Evolutionary conservation across 2,888 invertebrate genomes (phyloP), one percentile per base, ranked within the genome.

Genomic region (Plutella xylostella): DNA sequence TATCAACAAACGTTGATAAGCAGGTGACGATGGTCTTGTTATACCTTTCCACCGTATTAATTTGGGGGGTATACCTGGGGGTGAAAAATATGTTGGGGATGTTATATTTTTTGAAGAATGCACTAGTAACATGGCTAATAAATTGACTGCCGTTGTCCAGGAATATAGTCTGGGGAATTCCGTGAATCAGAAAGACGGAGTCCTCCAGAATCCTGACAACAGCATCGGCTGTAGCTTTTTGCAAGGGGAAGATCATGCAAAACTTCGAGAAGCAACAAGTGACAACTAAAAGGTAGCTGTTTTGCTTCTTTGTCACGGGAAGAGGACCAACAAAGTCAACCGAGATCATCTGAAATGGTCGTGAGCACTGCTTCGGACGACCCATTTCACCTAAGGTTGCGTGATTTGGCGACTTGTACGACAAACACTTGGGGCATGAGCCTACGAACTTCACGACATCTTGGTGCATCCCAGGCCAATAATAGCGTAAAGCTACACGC

Each of bases 181-280:
- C 48, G 21, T 48, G 45, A 1, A 43, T n/a, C 15, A 48, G 18
- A 31, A 48, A 45, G 15, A 47, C 35, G n/a, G n/a, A n/a, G 4
- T 60, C 47, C 38, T 59, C 57, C 1, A 54, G n/a, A 15, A 43
- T 43, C 22, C 45, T 48, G 2, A 14, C 7, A 1, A 55, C 41
- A 6, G 42, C 22, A 0, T 44, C 40, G 28, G 48, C 42, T 3
- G 50, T 50, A 14, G 44, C 49, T 25, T 34, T 25, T 2, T 39
- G 17, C 3, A 50, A 15, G 12, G 45, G 51, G 9, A 51, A 54
- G 7, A 48, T 19, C 4, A 46, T 31, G 25, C 49, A 49, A 22
- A 47, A 52, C 40, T 52, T 54, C 12, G 48, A 48, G 38, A 55
- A 55, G 46, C 51, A 53, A 40, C 52, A 52, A 19, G 47, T 47